Base-by-base conservation (phyloP, 2,113 vertebrate species). In the Megaceryle torquata region DNA sequence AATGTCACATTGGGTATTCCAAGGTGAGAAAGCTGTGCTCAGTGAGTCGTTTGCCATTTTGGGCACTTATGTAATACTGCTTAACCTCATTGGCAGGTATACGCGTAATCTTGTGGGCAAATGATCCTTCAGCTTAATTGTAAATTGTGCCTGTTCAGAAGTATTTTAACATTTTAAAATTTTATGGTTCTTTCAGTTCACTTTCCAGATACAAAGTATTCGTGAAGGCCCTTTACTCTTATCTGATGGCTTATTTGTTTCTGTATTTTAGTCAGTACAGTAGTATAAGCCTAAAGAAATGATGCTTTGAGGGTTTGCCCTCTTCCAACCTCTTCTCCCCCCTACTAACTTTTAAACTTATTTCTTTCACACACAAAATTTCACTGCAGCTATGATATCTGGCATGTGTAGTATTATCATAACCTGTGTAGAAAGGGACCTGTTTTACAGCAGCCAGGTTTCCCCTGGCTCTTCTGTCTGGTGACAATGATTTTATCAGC, bases 1-100 rank as follows among this genome's bases (percentile, higher is more conserved):
- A 99, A 99, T 21, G 99, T 99, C 95, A 99, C 99, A 0, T 82
- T 99, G 91, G 99, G 99, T 92, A 99, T 99, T 65, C 99, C 99
- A 35, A 99, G 99, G 99, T 99, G 97, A 65, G 93, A 51, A 79
- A 60, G 21, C 29, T 29, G 1, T 43, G 12, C 35, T 77, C 31
- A 41, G 0, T 57, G 31, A 3, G 14, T 56, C n/a, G 48, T 68
- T 82, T 83, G 20, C 67, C 21, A 28, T 60, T 71, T 85, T 75
- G 81, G 41, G n/a, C 48, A 24, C 28, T 61, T 70, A 11, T 0
- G 0, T 37, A 35, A 17, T 26, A 63, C 11, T 39, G 29, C 29
- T 57, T 67, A 25, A 29, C 41, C 13, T 86, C 76, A 13, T 35
- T 41, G 17, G 35, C 37, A 78, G 20, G 6, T 57, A 0, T 24